phyloP scores from a whole-genome alignment of 2,113 vertebrate genomes.

The Acanthochromis polyacanthus region DNA sequence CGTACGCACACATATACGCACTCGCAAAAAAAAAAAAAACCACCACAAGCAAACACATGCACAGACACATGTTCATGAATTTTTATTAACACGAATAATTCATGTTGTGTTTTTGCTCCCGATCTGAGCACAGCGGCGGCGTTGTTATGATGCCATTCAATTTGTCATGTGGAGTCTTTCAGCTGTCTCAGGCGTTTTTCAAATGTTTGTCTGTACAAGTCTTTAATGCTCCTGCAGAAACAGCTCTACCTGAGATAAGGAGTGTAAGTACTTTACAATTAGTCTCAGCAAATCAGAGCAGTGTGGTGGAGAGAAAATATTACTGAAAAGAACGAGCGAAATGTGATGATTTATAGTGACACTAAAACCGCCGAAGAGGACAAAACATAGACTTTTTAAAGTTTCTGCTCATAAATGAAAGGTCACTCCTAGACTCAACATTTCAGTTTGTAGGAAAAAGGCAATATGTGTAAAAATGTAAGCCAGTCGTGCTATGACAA shows the following conservation, averaged over 20 bases:
- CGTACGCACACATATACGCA: constrained; percentile 27
- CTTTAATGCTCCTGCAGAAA: not conserved
- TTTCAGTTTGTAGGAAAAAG: not conserved
- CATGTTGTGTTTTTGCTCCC: constrained; percentile 27
- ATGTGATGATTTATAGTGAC: not conserved
- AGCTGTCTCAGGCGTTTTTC: not conserved
- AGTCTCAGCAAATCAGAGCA: not conserved
- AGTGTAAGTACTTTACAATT: not conserved
- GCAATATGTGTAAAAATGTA: not conserved
- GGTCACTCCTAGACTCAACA: not conserved
- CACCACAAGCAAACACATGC: constrained; percentile 30
- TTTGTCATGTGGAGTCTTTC: constrained; percentile 26
- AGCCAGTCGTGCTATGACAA: not conserved
- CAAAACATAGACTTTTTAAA: not conserved
- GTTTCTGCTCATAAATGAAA: not conserved
- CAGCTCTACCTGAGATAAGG: constrained; percentile 2
- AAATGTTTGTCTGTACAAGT: not conserved
- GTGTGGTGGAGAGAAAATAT: not conserved
- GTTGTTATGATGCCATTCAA: constrained; percentile 8
- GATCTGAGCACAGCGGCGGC: not conserved
- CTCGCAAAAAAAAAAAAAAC: constrained; percentile 3
- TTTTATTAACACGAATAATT: constrained; percentile 60
- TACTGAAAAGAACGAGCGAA: not conserved
- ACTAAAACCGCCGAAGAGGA: not conserved
- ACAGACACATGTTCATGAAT: constrained; percentile 50